These are phyloP conservation scores for Tauraco hartlaubi DNA, from an alignment of 2,797 vertebrate genomes.

Conservation along the genomic window DNA sequence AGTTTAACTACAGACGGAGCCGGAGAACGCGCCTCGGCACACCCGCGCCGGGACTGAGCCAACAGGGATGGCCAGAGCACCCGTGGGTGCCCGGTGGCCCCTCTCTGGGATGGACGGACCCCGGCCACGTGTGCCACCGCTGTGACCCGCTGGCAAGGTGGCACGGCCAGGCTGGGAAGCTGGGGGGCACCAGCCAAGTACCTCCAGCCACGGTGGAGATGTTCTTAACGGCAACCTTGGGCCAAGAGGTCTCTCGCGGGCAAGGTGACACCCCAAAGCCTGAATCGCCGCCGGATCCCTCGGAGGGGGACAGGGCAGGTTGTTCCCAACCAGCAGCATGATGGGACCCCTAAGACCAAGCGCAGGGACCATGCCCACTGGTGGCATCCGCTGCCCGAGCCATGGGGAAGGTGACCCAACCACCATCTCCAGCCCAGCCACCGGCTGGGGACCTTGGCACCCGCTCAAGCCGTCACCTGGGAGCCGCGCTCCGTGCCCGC, in stretches of 20 bases:
- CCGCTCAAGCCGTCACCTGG: neutral
- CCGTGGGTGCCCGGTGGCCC: neutral
- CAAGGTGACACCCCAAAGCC: neutral
- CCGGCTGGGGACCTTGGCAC: neutral
- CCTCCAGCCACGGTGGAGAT: neutral
- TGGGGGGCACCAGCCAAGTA: neutral
- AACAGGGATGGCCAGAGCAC: neutral
- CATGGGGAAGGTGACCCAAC: neutral
- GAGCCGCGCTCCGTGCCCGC: neutral
- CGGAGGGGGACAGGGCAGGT: neutral
- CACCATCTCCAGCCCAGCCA: neutral
- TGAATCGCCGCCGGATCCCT: neutral
- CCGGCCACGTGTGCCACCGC: rapidly evolving
- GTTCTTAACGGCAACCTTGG: neutral
- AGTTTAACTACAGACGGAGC: neutral
- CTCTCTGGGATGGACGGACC: neutral
- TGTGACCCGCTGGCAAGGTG: neutral
- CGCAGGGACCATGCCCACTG: rapidly evolving
- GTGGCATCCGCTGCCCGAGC: rapidly evolving
- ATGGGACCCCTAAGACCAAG: neutral
- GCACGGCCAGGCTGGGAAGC: neutral
- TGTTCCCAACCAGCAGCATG: neutral
- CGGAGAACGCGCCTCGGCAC: neutral
- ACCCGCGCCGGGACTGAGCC: neutral
- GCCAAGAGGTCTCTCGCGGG: neutral